A percentile compares a stretch with the other conserved stretches of the same genome.
Conservation (phyloP, 92 coral and sea anemone genomes). For the Parazoanthus swiftii region DNA sequence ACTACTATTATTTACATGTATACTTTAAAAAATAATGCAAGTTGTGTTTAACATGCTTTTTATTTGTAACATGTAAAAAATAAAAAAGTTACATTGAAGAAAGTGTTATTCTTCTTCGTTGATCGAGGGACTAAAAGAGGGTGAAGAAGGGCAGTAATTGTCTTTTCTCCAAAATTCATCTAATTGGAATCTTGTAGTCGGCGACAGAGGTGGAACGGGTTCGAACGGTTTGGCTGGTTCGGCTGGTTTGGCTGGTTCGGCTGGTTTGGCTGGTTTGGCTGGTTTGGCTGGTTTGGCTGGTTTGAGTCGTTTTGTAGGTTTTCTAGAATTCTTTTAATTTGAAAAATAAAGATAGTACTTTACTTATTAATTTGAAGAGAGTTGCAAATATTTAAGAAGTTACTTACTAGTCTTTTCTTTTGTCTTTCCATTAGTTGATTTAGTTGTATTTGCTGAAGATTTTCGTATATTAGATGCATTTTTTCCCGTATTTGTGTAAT, state of each 20-base stretch:
- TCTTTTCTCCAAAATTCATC: conserved; percentile 3
- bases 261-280: no score
- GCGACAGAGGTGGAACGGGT: neutral
- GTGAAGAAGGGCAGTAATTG: conserved; percentile 5
- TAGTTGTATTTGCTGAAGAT: neutral
- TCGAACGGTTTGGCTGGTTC: neutral
- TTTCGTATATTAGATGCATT: neutral
- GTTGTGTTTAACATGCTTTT: conserved; percentile 2
- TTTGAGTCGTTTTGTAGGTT: neutral
- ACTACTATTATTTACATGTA: conserved; percentile 8
- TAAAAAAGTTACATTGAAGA: neutral
- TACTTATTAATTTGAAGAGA: neutral
- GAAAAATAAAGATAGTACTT: neutral
- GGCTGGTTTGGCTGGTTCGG: neutral
- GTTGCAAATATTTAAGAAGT: neutral
- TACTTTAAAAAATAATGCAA: conserved; percentile 5
- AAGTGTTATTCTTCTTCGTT: neutral
- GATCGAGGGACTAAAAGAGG: conserved; percentile 2
- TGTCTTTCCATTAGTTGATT: neutral
- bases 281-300: no score
- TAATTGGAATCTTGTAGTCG: neutral
- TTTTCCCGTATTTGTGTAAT: neutral
- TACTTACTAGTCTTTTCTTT: neutral
- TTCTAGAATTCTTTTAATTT: neutral
- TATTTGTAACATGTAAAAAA: neutral